Evolutionary conservation across 2,888 invertebrate genomes (phyloP).

Genomic region (Eupeodes luniger): DNA sequence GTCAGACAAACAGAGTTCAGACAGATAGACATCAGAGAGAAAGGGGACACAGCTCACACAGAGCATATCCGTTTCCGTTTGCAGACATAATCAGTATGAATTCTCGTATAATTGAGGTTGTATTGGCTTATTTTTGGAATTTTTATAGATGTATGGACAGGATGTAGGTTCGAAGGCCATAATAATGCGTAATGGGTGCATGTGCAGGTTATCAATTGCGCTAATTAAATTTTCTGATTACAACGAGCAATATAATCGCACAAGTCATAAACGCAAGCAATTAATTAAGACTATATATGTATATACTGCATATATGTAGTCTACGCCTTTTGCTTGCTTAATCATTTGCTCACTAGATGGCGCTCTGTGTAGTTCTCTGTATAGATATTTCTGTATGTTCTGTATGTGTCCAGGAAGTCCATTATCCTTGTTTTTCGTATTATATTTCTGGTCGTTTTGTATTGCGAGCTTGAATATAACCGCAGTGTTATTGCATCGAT

Average conservation of each 20-base stretch:
- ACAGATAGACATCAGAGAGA: neutral
- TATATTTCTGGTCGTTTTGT: neutral
- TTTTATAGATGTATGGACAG: too few relatives aligned
- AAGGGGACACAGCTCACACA: neutral
- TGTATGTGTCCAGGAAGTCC: conserved; percentile 34
- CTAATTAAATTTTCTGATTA: conserved; percentile 74
- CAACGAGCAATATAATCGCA: conserved; percentile 68
- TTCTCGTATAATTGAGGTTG: neutral
- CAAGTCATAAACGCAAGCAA: conserved; percentile 70
- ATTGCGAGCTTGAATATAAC: conserved; percentile 4
- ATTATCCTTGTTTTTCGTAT: conserved; percentile 34
- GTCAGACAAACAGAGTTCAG: neutral
- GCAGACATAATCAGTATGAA: neutral
- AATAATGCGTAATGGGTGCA: neutral
- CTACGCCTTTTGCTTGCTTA: neutral
- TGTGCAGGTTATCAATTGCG: conserved; percentile 54
- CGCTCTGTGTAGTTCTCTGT: neutral
- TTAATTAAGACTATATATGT: conserved; percentile 54
- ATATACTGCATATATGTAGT: neutral
- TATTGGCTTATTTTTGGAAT: conserved; percentile 18
- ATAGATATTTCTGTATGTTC: neutral
- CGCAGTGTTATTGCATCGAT: conserved; percentile 32
- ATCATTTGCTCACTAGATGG: conserved; percentile 4
- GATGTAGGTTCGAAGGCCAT: neutral
- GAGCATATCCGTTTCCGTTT: neutral